Conservation (phyloP, 2,888 invertebrate genomes). For the Ormia ochracea region DNA sequence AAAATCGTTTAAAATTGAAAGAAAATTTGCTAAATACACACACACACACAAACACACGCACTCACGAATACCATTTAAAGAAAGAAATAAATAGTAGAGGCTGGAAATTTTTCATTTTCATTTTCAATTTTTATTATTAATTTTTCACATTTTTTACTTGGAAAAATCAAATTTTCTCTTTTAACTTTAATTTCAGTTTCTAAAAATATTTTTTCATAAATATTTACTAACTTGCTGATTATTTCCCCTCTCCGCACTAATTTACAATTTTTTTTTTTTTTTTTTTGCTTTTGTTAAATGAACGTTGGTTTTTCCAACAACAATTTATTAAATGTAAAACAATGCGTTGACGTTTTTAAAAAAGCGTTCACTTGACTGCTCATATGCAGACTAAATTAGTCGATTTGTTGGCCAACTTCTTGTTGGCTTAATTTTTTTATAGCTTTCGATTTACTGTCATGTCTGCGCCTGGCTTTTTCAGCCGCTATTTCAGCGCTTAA, state of each 20-base stretch:
- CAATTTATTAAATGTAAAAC: conserved; percentile 34
- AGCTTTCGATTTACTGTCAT: neutral
- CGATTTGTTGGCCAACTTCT: conserved; percentile 72
- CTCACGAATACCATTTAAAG: conserved; percentile 5
- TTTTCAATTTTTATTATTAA: neutral
- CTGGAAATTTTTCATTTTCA: conserved; percentile 1
- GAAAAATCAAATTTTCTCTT: neutral
- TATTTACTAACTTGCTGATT: neutral
- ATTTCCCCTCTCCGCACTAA: conserved; percentile 1
- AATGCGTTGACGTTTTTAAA: conserved; percentile 53
- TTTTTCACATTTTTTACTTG: too few species aligned
- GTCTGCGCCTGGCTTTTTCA: conserved; percentile 3
- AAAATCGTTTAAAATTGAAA: conserved; percentile 1
- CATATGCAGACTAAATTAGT: conserved; percentile 76
- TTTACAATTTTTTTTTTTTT: too few species aligned
- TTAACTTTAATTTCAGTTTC: neutral
- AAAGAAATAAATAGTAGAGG: conserved; percentile 7
- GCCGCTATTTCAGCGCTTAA: conserved; percentile 46
- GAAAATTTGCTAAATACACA: neutral
- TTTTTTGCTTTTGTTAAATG: conserved; percentile 31
- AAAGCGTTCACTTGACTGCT: conserved; percentile 75
- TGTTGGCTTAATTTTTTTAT: conserved; percentile 66
- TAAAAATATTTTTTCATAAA: neutral
- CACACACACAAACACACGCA: neutral
- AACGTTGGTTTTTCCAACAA: conserved; percentile 60